Percentiles rank a stretch among this genome's conserved stretches.
Evolutionary conservation across 1,140 invertebrate genomes (phyloP).

Genomic region (Drosophila sulfurigaster): DNA sequence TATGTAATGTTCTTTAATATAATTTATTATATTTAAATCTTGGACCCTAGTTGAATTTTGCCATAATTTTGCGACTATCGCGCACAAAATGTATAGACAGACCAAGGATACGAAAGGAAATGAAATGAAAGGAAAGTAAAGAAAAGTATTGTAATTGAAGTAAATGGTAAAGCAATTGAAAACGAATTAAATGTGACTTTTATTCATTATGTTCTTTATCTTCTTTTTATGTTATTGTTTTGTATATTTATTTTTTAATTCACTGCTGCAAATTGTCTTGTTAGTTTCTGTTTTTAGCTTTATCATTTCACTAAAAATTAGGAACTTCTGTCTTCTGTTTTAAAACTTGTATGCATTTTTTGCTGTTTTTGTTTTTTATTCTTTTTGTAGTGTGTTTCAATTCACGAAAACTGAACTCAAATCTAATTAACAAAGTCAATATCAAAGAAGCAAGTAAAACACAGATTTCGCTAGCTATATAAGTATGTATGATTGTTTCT

Average conservation of each 20-base stretch:
- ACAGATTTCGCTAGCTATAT: conserved; percentile 76
- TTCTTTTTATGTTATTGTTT: conserved; percentile 42
- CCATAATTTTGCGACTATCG: conserved; percentile 68
- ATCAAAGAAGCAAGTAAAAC: conserved; percentile 61
- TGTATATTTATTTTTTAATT: conserved; percentile 58
- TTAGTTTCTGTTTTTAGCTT: conserved; percentile 45
- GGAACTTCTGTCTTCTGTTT: conserved; percentile 75
- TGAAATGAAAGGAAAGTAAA: conserved; percentile 32
- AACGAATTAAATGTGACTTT: conserved; percentile 33
- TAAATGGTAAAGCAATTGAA: conserved; percentile 50
- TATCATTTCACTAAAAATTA: conserved; percentile 79
- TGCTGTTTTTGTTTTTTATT: conserved; percentile 19
- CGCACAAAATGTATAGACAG: conserved; percentile 60
- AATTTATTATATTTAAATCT: conserved; percentile 71
- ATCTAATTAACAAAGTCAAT: conserved; percentile 49
- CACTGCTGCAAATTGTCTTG: conserved; percentile 68
- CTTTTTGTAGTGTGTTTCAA: conserved; percentile 30
- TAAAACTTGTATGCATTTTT: conserved; percentile 42
- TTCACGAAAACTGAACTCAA: conserved; percentile 61
- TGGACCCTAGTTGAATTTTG: conserved; percentile 82
- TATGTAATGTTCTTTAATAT: conserved; percentile 60
- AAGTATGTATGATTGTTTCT: conserved; percentile 54
- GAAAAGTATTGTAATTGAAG: conserved; percentile 25
- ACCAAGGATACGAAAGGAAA: conserved; percentile 49
- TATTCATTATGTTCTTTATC: conserved; percentile 8